Evolutionary conservation across 2,888 invertebrate species (phyloP), one percentile per base, ranked within the genome.

Genomic region (Hydrotaea diabolus): DNA sequence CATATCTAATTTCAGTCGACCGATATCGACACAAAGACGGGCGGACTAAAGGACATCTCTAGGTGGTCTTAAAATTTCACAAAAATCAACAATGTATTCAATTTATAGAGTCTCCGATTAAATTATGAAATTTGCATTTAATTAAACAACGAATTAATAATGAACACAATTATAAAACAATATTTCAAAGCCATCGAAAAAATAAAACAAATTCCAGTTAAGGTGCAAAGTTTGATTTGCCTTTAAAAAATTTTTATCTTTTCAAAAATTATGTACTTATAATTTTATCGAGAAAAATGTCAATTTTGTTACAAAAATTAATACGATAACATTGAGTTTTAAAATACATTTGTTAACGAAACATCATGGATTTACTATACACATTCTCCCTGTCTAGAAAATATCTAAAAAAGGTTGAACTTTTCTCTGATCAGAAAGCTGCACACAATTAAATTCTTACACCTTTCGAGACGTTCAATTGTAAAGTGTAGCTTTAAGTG

Each of bases 121-220:
- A 31, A 57, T 72, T 55, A 26, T 36, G 23, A 17, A 23, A 55
- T 55, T 77, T 57, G 73, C 36, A 21, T 46, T 55, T 46, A n/a
- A n/a, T n/a, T 64, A 9, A 69, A 77, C 74, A 49, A 46, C 17
- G 53, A 76, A 72, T 80, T 19, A 62, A 76, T 39, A 59, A 74
- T 75, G 36, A 85, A 66, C 72, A 77, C 74, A 79, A 59, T 79
- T 73, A 73, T 66, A 1, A 84, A 81, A 66, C 72, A 59, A 73
- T 5, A 78, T 78, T 81, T 73, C 53, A 79, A 43, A 39, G 57
- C 64, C 80, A 80, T 64, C 11, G 73, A 36, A 73, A 21, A 64
- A 49, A 76, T n/a, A 71, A 62, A 76, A 46, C 49, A 39, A 69
- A 76, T 13, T 49, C n/a, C n/a, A 11, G 43, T 49, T 49, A n/a